Conservation (phyloP, 2,113 vertebrate genomes). For the Hippolais icterina region DNA sequence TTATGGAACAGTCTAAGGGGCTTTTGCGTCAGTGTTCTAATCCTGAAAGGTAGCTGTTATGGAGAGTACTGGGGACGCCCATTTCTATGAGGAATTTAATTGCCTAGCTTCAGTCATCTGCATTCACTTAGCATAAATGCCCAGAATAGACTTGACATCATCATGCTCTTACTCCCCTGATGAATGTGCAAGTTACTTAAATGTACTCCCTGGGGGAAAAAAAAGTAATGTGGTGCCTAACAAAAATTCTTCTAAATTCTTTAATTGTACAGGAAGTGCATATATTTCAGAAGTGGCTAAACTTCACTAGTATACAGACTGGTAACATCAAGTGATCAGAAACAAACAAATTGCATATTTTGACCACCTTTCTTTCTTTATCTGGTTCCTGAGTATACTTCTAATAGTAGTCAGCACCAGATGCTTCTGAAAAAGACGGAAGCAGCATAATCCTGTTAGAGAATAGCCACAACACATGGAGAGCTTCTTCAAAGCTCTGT, state of each 20-base stretch:
- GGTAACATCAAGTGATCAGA: background rate
- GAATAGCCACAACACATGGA: background rate
- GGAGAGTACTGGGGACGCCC: background rate
- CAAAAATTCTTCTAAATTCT: background rate
- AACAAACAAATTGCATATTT: background rate
- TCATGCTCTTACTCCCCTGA: background rate
- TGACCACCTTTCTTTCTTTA: background rate
- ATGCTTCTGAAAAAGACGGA: background rate
- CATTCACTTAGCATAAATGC: background rate
- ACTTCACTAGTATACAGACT: background rate
- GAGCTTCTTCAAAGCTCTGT: background rate
- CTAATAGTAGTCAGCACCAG: background rate
- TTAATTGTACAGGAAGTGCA: background rate
- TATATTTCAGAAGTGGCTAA: background rate
- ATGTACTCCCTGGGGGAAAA: background rate
- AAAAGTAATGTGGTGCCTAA: background rate
- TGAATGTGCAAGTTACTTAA: background rate
- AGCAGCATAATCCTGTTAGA: background rate
- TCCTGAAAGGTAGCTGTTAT: background rate
- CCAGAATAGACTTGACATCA: background rate
- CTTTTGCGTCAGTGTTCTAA: background rate
- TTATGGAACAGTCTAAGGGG: background rate
- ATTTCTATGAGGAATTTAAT: background rate
- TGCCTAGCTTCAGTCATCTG: background rate
- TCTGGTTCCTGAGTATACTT: background rate